Evolutionary conservation across 2,888 invertebrate genomes (phyloP).

Genomic region (Caenorhabditis macrosperma): DNA sequence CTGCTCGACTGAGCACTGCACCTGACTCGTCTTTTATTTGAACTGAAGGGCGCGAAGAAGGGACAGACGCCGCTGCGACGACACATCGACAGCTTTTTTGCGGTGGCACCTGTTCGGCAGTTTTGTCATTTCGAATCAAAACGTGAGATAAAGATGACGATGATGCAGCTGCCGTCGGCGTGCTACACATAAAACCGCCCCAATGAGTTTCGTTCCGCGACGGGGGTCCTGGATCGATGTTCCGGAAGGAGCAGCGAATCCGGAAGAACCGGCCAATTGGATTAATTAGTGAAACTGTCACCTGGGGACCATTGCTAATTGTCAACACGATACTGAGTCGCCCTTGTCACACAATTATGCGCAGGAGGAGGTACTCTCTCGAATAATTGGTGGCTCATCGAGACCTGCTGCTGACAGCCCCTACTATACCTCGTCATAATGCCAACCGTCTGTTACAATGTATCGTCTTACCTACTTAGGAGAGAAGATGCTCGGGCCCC

Average conservation of each 20-base stretch:
- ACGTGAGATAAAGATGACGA: conserved; percentile 47
- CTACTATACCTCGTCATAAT: conserved; percentile 30
- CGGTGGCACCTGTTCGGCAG: conserved; percentile 57
- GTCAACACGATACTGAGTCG: conserved; percentile 22
- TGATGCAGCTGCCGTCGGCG: conserved; percentile 45
- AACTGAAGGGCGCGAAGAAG: conserved; percentile 22
- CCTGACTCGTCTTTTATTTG: conserved; percentile 50
- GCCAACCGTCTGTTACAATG: conserved; percentile 61
- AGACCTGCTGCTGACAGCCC: conserved; percentile 59
- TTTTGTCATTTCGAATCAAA: conserved; percentile 57
- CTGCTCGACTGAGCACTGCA: conserved; percentile 12
- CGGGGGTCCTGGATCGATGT: neutral
- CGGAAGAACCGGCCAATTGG: conserved; percentile 22
- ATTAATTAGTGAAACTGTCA: conserved; percentile 53
- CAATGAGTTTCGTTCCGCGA: conserved; percentile 7
- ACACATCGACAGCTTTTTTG: conserved; percentile 21
- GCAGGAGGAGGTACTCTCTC: conserved; percentile 8
- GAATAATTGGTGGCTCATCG: conserved; percentile 12
- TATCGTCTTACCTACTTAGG: conserved; percentile 58
- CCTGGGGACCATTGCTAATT: conserved; percentile 52
- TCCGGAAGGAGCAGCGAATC: neutral
- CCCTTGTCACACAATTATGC: conserved; percentile 48
- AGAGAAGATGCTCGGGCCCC: neutral
- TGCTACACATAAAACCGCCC: conserved; percentile 26
- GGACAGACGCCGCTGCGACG: neutral